These are phyloP conservation scores for Meghimatium bilineatum DNA, from an alignment of 2,888 invertebrate genomes.

Conservation along the genomic window DNA sequence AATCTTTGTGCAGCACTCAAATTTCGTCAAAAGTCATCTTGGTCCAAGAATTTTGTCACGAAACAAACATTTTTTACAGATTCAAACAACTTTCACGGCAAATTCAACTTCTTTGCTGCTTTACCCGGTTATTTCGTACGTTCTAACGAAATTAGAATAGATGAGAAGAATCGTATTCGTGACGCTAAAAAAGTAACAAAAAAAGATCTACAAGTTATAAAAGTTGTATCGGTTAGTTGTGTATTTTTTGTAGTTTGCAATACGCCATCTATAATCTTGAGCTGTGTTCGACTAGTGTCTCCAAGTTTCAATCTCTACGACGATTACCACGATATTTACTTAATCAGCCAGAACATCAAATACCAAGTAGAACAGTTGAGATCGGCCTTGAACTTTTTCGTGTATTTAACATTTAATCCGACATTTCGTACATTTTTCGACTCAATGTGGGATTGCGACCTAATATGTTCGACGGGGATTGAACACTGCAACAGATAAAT, in stretches of 20 bases:
- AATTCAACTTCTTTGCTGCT: background rate
- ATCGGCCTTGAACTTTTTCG: constrained; percentile 17
- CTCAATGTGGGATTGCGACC: background rate
- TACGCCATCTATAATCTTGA: background rate
- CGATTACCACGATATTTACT: background rate
- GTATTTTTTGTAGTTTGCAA: background rate
- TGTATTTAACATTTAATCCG: constrained; percentile 12
- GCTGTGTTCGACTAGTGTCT: background rate
- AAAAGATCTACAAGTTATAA: constrained; percentile 6
- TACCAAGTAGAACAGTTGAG: background rate
- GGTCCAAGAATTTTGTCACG: background rate
- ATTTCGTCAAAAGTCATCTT: background rate
- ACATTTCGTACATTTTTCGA: background rate
- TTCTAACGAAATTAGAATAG: background rate
- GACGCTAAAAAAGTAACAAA: background rate
- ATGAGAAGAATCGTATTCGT: background rate
- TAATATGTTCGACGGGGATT: too few species aligned
- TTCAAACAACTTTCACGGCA: background rate
- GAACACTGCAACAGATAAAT: too few species aligned
- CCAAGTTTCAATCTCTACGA: constrained; percentile 18
- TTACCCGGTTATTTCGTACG: background rate
- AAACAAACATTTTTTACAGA: background rate
- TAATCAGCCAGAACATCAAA: background rate
- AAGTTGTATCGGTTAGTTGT: constrained; percentile 9
- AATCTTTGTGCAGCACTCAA: background rate